Conservation (phyloP, 2,797 vertebrate genomes). For the Xenops minutus region DNA sequence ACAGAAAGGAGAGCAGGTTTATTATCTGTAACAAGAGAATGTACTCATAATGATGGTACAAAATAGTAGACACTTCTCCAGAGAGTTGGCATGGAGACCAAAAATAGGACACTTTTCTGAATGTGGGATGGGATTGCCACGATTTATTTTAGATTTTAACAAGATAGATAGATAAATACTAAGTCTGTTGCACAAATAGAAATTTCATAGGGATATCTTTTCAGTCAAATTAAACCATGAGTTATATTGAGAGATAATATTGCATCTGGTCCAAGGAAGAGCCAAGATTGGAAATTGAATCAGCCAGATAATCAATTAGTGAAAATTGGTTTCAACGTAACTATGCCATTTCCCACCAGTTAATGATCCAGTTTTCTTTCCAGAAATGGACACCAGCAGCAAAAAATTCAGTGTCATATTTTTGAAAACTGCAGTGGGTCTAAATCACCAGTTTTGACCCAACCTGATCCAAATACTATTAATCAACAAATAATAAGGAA, state of each 20-base stretch:
- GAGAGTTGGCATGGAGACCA: constrained; percentile 46
- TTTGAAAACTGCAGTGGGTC: not conserved
- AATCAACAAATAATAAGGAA: not conserved
- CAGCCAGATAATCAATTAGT: constrained; percentile 17
- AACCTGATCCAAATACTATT: not conserved
- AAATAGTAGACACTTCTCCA: constrained; percentile 49
- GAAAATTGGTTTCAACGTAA: not conserved
- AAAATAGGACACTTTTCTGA: constrained; percentile 15
- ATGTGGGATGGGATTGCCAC: constrained; percentile 19
- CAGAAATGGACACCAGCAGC: constrained; percentile 6
- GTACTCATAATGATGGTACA: constrained; percentile 41
- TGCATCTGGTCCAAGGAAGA: not conserved
- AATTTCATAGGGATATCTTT: not conserved
- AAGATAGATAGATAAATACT: constrained; percentile 10
- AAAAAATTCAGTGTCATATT: not conserved
- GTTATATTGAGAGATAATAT: not conserved
- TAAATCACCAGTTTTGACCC: not conserved
- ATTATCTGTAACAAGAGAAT: constrained; percentile 48
- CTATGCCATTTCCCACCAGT: not conserved
- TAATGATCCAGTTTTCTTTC: not conserved
- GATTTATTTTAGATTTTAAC: constrained; percentile 53
- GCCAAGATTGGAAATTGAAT: not conserved
- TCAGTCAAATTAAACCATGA: not conserved
- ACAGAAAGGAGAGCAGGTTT: constrained; percentile 33
- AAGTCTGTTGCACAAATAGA: not conserved